Conservation (phyloP, 37 sponge, comb jelly and placozoan species). For the Aplysina aerophoba region DNA sequence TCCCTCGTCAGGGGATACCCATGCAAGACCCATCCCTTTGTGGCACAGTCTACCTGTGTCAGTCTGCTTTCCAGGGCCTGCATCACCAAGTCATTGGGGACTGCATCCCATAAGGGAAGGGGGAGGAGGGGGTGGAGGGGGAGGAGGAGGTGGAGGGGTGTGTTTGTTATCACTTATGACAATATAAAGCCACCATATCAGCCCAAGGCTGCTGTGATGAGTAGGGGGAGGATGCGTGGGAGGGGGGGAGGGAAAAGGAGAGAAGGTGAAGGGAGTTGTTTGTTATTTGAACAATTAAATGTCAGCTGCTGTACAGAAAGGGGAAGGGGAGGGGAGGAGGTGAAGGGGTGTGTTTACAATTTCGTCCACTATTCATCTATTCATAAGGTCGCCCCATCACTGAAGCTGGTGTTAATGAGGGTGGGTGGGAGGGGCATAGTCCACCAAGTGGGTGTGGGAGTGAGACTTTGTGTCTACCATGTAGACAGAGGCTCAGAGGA, state of each 20-base stretch:
- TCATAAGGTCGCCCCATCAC: no score
- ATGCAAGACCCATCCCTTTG: conserved; percentile 90
- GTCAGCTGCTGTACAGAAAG: no score
- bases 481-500: background rate
- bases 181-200: no score
- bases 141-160: background rate
- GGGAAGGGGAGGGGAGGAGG: background rate
- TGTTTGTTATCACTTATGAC: no score
- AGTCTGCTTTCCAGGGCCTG: conserved; percentile 62
- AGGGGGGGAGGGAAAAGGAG: no score
- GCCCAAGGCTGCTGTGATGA: no score
- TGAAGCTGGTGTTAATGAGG: background rate
- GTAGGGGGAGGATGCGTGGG: no score
- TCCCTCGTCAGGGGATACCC: conserved; percentile 86
- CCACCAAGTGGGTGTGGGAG: background rate
- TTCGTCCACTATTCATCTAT: no score
- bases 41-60: conserved; percentile 74
- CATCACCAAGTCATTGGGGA: conserved; percentile 92
- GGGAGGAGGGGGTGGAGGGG: background rate
- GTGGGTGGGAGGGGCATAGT: background rate
- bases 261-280: no score
- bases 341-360: no score
- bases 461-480: no score
- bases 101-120: conserved; percentile 31
- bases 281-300: no score